A percentile compares a stretch with the other conserved stretches of the same genome.
phyloP scores from a whole-genome alignment of 1,140 invertebrate species.

The roundworm (Caenorhabditis elegans) region DNA sequence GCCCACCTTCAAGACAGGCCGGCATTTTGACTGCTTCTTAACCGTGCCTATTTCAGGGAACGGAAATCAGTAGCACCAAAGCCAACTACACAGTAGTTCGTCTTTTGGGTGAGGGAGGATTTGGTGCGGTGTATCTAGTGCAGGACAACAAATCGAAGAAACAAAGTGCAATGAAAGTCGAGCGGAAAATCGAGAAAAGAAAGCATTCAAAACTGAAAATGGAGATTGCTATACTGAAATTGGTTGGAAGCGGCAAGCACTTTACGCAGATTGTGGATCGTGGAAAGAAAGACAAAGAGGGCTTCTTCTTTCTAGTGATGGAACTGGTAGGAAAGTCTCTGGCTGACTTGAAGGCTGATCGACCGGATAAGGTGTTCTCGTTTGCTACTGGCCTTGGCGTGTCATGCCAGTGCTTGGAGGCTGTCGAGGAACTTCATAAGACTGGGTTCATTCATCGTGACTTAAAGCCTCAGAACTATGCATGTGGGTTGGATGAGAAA shows the following conservation, averaged over 20 bases:
- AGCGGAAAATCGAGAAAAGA: slow-evolving; percentile 39
- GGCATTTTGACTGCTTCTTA: no score
- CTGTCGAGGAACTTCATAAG: slow-evolving; percentile 17
- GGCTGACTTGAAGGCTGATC: slow-evolving; percentile 11
- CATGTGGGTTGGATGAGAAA: slow-evolving; percentile 14
- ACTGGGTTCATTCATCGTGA: slow-evolving; percentile 35
- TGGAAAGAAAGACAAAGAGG: background rate
- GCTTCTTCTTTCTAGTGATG: slow-evolving; percentile 32
- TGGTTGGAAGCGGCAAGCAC: slow-evolving; percentile 41
- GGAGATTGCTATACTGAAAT: slow-evolving; percentile 56
- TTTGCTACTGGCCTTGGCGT: slow-evolving; percentile 19
- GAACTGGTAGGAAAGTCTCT: slow-evolving; percentile 39
- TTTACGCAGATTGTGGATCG: slow-evolving; percentile 34
- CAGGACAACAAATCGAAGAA: slow-evolving; percentile 13
- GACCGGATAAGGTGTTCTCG: background rate
- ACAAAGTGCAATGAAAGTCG: slow-evolving; percentile 45
- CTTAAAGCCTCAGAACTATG: background rate
- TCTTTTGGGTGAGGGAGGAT: background rate
- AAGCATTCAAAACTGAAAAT: slow-evolving; percentile 50
- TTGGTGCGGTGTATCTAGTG: background rate
- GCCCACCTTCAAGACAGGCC: no score
- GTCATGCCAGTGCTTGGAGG: slow-evolving; percentile 22
- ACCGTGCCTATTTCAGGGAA: background rate
- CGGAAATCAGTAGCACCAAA: background rate
- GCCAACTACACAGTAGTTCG: background rate